phyloP scores from a whole-genome alignment of 92 coral and sea anemone species.

The Epizoanthus scotinus region DNA sequence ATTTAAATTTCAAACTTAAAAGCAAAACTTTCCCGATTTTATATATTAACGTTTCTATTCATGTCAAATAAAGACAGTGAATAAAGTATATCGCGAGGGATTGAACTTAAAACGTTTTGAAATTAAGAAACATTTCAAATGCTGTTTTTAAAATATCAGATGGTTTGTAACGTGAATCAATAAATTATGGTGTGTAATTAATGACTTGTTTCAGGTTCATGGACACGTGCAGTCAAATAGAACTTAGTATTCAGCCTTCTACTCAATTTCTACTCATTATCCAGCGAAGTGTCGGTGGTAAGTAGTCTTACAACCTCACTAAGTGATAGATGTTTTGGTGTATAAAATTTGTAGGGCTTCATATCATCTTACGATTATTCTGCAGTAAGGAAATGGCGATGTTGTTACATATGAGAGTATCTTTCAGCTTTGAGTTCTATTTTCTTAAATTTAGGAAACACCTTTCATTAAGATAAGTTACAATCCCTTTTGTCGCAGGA shows the following conservation, averaged over 20 bases:
- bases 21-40: too few species aligned
- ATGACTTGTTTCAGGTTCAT: neutral
- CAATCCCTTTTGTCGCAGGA: constrained; percentile 8
- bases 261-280: neutral
- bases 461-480: neutral
- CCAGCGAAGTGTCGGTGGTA: neutral
- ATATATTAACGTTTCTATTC: too few species aligned
- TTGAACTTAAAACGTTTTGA: neutral
- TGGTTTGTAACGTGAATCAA: neutral
- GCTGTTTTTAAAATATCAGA: too few species aligned
- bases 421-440: too few species aligned
- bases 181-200: neutral
- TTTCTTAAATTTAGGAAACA: too few species aligned
- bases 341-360: neutral
- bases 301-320: neutral
- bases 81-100: too few species aligned
- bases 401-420: neutral
- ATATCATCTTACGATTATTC: neutral
- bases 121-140: neutral
- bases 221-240: neutral
- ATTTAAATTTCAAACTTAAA: too few species aligned
- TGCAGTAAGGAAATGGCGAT: neutral
- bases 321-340: neutral
- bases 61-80: too few species aligned
- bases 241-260: neutral